Evolutionary conservation across 37 sponge, comb jelly and placozoan genomes (phyloP), one percentile per base, ranked within the genome.

Genomic region (Agelas oroides): DNA sequence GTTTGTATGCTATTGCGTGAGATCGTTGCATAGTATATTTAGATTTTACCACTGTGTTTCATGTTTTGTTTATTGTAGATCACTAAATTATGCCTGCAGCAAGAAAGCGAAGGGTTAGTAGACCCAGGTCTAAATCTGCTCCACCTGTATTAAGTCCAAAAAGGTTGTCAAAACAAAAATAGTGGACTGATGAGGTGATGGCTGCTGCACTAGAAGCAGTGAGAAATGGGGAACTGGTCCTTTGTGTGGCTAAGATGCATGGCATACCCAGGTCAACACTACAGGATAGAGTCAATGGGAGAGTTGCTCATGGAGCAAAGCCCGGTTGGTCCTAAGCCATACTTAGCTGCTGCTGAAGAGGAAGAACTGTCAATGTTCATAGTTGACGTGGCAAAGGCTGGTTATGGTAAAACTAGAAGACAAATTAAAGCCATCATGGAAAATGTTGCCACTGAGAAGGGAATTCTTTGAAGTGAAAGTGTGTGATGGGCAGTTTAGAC

Each of bases 381-480:
- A 28, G 23, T 59, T 27, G 64, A 67, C 15, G 70, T 55, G 34
- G 71, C 67, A 5, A 5, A 86, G 52, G 46, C 60, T 70, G 86
- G 86, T 14, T 86, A 86, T 86, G 79, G 86, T 5, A 86, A 78
- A 54, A 85, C 79, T n/a, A 15, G 79, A 21, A 77, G 24, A 23
- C 41, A 86, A 40, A 33, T 86, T 0, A 70, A 60, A 53, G n/a
- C n/a, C 23, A 77, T 86, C n/a, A 73, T 35, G 12, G 79, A 78
- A 24, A 27, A 39, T 57, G 86, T 71, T 57, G 86, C 61, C 57
- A 27, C 58, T 13, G 86, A 85, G 36, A 85, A 77, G 28, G 70
- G 78, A 6, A 64, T 53, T 20, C 52, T 84, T 21, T 53, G 71
- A 41, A 21, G 46, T 3, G 69, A 53, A 2, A 2, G 63, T 77